These are phyloP conservation scores for Thalassoma bifasciatum DNA, from an alignment of 2,113 vertebrate genomes.

Conservation along the genomic window DNA sequence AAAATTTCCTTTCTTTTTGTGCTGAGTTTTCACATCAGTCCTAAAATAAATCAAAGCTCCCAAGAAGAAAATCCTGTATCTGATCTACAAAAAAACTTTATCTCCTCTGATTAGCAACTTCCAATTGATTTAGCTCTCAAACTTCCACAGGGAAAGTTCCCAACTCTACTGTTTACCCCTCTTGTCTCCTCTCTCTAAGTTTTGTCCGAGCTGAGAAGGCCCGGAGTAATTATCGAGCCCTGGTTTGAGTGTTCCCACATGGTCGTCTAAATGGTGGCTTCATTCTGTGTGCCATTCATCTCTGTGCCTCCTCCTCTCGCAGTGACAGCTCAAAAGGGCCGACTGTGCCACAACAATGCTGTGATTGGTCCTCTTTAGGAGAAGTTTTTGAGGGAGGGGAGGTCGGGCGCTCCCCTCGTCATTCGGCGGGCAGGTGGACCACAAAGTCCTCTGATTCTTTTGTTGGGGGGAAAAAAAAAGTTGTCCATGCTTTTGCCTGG, in stretches of 20 bases:
- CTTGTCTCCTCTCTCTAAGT: slow-evolving; percentile 58
- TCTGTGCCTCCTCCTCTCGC: slow-evolving; percentile 90
- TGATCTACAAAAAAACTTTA: slow-evolving; percentile 2
- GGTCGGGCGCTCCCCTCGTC: slow-evolving; percentile 85
- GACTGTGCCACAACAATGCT: slow-evolving; percentile 97
- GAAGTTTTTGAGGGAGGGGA: slow-evolving; percentile 67
- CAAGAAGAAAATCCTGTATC: not conserved
- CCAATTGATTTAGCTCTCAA: not conserved
- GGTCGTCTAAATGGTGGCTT: slow-evolving; percentile 96
- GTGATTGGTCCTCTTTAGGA: slow-evolving; percentile 96
- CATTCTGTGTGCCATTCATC: slow-evolving; percentile 96
- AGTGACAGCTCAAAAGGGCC: slow-evolving; percentile 99
- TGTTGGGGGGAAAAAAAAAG: slow-evolving; percentile 87
- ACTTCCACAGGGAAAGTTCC: not conserved
- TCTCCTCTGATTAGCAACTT: not conserved
- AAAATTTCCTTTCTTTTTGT: no score
- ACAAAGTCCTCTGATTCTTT: slow-evolving; percentile 99
- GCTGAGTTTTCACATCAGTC: no score
- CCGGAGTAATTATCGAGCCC: slow-evolving; percentile 94
- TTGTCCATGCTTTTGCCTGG: slow-evolving; percentile 90
- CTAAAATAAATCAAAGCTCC: no score
- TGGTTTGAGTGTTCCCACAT: slow-evolving; percentile 94
- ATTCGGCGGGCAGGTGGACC: slow-evolving; percentile 98
- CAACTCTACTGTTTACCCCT: slow-evolving; percentile 9
- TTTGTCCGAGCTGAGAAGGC: slow-evolving; percentile 86